Conservation (phyloP, 1,140 invertebrate species). For the Leptopilina boulardi region DNA sequence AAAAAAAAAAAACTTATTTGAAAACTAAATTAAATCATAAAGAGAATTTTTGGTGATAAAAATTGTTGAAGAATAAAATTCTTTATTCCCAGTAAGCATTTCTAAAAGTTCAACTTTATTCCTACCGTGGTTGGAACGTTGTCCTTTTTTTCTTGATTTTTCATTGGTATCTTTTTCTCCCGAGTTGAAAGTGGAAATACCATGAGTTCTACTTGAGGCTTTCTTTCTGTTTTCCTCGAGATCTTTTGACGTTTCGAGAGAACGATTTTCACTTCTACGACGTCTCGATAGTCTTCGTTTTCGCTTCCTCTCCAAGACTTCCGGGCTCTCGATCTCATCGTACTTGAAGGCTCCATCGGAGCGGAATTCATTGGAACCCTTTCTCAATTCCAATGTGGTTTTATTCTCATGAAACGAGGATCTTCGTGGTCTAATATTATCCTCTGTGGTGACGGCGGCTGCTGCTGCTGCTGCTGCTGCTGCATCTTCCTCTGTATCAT, state of each 20-base stretch:
- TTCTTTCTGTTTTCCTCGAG: slow-evolving; percentile 38
- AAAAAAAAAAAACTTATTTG: too few relatives aligned
- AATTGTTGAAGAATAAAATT: background rate
- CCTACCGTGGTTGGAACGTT: slow-evolving; percentile 37
- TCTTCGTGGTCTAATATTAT: slow-evolving; percentile 38
- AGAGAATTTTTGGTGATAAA: too few relatives aligned
- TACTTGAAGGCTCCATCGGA: slow-evolving; percentile 35
- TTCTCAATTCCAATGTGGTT: slow-evolving; percentile 34
- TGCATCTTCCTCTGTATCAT: slow-evolving; percentile 42
- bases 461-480: slow-evolving; percentile 32
- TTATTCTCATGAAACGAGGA: slow-evolving; percentile 41
- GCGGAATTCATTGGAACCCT: slow-evolving; percentile 18
- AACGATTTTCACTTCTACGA: slow-evolving; percentile 34
- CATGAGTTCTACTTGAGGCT: slow-evolving; percentile 38
- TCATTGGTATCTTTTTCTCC: slow-evolving; percentile 36
- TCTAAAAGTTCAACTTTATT: background rate
- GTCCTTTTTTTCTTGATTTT: slow-evolving; percentile 36
- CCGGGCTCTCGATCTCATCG: slow-evolving; percentile 40
- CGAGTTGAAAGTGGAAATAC: slow-evolving; percentile 41
- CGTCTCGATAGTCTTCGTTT: slow-evolving; percentile 44
- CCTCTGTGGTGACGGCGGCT: slow-evolving; percentile 6
- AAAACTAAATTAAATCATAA: too few relatives aligned
- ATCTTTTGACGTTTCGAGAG: slow-evolving; percentile 40
- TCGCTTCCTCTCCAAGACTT: slow-evolving; percentile 40
- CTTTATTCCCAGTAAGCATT: background rate